phyloP scores from a whole-genome alignment of 53 echinoderm and acorn worm genomes.

The Stichopus horrens region DNA sequence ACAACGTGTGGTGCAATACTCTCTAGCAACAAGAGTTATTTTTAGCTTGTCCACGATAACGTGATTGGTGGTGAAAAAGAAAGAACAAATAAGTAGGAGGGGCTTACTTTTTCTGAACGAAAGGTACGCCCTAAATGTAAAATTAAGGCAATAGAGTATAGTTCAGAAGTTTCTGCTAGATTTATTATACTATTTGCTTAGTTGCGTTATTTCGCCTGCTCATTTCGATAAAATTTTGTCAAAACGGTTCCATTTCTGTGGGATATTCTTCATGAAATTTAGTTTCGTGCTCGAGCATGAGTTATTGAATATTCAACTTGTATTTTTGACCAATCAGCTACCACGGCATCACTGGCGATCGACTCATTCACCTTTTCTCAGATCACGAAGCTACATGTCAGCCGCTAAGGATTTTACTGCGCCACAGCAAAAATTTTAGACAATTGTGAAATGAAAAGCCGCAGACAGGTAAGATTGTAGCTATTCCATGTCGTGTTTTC shows the following conservation, averaged over 20 bases:
- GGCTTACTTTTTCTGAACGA: background rate
- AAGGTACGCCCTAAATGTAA: background rate
- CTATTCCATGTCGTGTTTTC: background rate
- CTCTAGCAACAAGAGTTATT: constrained; percentile 40
- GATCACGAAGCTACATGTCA: background rate
- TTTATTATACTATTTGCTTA: background rate
- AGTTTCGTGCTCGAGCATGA: background rate
- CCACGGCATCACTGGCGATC: constrained; percentile 50
- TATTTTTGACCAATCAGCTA: constrained; percentile 67
- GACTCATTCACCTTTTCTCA: constrained; percentile 97
- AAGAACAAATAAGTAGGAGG: background rate
- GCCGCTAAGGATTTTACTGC: background rate
- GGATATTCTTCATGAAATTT: background rate
- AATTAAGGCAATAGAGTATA: background rate
- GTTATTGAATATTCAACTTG: constrained; percentile 49
- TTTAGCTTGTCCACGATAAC: background rate
- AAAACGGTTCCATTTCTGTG: background rate
- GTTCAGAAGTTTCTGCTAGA: background rate
- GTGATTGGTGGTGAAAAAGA: constrained; percentile 30
- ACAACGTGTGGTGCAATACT: constrained; percentile 17
- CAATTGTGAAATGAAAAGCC: constrained; percentile 1
- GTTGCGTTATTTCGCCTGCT: background rate
- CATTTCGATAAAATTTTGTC: too few species aligned
- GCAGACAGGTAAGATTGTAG: background rate
- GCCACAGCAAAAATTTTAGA: background rate